Evolutionary conservation across 1,140 invertebrate genomes (phyloP), one percentile per base, ranked within the genome.

Genomic region (Ditylenchus dipsaci): DNA sequence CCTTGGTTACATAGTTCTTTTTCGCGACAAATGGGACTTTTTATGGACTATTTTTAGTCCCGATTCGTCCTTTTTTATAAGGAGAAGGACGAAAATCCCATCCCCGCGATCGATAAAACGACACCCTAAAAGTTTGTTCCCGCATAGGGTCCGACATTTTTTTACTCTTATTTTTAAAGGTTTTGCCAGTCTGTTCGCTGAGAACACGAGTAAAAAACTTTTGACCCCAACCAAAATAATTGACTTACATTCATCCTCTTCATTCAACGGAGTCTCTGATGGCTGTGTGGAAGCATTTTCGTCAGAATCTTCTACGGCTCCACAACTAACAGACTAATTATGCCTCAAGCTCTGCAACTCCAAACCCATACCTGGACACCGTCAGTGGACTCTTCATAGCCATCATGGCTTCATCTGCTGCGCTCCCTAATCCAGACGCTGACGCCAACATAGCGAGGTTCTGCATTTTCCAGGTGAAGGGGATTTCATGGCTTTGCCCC

Each of bases 191-290:
- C n/a, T n/a, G n/a, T n/a, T n/a, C n/a, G n/a, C n/a, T n/a, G n/a
- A n/a, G n/a, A n/a, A n/a, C n/a, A n/a, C n/a, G n/a, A n/a, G n/a
- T n/a, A n/a, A n/a, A n/a, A n/a, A n/a, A n/a, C n/a, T n/a, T n/a
- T n/a, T 23, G 57, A 45, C 11, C n/a, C 43, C 11, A 45, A 13
- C 43, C 43, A 45, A 45, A 45, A 45, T 13, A 13, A 45, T 45
- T 45, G 43, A 33, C 59, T 7, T 61, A 61, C 59, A 61, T 61
- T 61, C 59, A 43, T 61, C 59, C 13, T 61, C 59, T 43, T 61
- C 59, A n/a, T 61, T 61, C 3, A 61, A 5, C 13, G 21, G 59
- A n/a, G 59, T 61, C 38, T 61, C 59, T 5, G 59, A 3, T 5
- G 19, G 29, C 29, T 21, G 27, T 26, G 29, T 21, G 3, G 59